Evolutionary conservation across 2,888 invertebrate genomes (phyloP), one percentile per base, ranked within the genome.

Genomic region (Protonemura montana): DNA sequence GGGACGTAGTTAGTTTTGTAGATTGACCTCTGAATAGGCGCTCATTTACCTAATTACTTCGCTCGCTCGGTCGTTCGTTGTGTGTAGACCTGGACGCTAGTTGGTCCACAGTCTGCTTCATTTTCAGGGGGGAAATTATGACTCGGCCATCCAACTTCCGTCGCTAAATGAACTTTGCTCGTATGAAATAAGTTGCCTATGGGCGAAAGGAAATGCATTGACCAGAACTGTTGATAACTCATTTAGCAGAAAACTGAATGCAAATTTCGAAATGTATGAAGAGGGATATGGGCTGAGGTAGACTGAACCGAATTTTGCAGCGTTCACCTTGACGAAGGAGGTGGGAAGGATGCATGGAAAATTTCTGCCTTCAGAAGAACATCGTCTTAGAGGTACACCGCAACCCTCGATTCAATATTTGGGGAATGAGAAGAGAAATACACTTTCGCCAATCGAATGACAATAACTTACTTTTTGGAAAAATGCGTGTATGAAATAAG

Each of bases 41-140:
- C 21, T 13, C 78, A 78, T 78, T 78, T 78, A 78, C 78, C 78
- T 26, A 78, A 78, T 78, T 78, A 78, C 78, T 78, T 10, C 59
- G 41, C 13, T 21, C 6, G 59, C 59, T 21, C 3, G 16, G 59
- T 21, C 59, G 59, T 10, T 35, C 35, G 3, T 10, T 35, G 10
- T 35, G 35, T 35, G 35, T 35, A 6, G 35, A 10, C 59, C 59
- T 59, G 59, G 59, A 10, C 13, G 59, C 59, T 59, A 59, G 59
- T 21, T 21, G 1, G 16, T 21, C 21, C 59, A 59, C 59, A 10
- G 28, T 25, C 78, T 26, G 27, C 78, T 41, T 42, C 42, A 35
- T 82, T 82, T 28, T 6, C 21, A 78, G 82, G 21, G 82, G n/a
- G 82, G 82, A 82, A 82, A 82, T 85, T 85, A 85, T 85, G n/a